These are phyloP conservation scores for Phortica magna DNA, from an alignment of 2,888 invertebrate species.

Conservation along the genomic window DNA sequence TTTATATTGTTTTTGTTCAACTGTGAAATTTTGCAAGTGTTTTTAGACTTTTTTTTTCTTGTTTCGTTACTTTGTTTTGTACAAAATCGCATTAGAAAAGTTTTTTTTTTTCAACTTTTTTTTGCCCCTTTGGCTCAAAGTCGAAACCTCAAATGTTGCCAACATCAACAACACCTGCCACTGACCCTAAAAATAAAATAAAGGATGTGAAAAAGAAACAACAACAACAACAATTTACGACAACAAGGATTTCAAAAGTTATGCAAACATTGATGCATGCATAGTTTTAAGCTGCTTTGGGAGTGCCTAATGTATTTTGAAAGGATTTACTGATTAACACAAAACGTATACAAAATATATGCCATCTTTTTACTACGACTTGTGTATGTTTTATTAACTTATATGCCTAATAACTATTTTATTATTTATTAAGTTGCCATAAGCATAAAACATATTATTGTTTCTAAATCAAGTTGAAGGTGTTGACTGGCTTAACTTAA, in stretches of 20 bases:
- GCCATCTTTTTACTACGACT: neutral
- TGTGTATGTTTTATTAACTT: no score
- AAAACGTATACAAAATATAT: neutral
- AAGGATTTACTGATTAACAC: neutral
- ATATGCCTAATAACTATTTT: no score
- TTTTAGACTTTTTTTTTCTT: conserved; percentile 12
- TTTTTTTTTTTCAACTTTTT: neutral
- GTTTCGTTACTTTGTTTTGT: conserved; percentile 2
- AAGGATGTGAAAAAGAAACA: neutral
- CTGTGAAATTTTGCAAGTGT: neutral
- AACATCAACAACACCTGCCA: conserved; percentile 23
- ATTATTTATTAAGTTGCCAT: no score
- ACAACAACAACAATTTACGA: neutral
- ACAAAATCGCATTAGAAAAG: conserved; percentile 35
- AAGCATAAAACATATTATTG: no score
- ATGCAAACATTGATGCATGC: neutral
- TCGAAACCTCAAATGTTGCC: conserved; percentile 7
- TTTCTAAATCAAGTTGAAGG: no score
- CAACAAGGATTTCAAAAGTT: neutral
- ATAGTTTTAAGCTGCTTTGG: neutral
- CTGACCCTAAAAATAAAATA: conserved; percentile 12
- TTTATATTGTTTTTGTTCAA: neutral
- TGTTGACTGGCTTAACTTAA: no score
- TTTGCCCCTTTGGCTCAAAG: neutral
- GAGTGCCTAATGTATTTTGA: neutral